Evolutionary conservation across 2,888 invertebrate species (phyloP), one percentile per base, ranked within the genome.

Genomic region (Nemotelus nigrinus): DNA sequence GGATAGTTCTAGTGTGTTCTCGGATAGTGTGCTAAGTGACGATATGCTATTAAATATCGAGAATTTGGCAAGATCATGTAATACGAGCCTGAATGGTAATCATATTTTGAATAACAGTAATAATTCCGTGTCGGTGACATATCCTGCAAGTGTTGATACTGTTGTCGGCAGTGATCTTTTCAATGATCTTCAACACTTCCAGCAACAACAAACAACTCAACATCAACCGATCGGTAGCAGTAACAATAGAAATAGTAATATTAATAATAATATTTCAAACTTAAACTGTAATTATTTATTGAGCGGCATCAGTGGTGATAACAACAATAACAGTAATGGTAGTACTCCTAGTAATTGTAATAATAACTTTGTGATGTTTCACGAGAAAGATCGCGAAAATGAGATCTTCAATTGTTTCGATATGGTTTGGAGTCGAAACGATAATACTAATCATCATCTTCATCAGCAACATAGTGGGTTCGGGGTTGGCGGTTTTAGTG

Each of bases 401-500:
- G 85, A 85, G 75, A 85, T 86, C 10, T 81, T 87, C 41, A 89
- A 89, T 84, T 87, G 88, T 77, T 89, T 89, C 82, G 87, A 88
- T 82, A 87, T 89, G 81, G 82, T 85, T 81, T 85, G 86, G 86
- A 84, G 81, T 81, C 81, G 55, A 6, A 45, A 43, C 41, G 63
- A 63, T 63, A 45, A 41, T 50, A 2, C 25, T 45, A 57, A 71
- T 41, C 8, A 47, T 45, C 5, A 45, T 3, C 45, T 45, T 65
- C 4, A 41, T 39, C 25, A 55, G 2, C 53, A 70, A 43, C 55
- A 70, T 55, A 55, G 70, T 70, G 70, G 70, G 55, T 70, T 70
- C 55, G 68, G 50, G 48, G 68, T 68, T 53, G 70, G 70, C 55
- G 55, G 48, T 41, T 25, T 25, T 55, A 55, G 70, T 70, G 70